Evolutionary conservation across 2,113 vertebrate genomes (phyloP).

Genomic region (Saccopteryx leptura): DNA sequence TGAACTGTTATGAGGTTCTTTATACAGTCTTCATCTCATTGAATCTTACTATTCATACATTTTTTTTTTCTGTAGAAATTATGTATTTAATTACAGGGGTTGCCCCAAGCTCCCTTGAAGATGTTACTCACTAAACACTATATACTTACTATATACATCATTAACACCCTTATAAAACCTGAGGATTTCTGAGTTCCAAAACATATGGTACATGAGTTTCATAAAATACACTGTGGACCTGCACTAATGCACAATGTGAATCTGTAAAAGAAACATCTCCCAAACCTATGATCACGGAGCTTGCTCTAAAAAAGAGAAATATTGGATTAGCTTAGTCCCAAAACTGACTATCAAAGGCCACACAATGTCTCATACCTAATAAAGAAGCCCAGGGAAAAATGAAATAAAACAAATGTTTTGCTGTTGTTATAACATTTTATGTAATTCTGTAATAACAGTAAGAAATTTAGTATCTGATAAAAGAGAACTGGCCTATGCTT

Average conservation of each 20-base stretch:
- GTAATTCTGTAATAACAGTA: not conserved
- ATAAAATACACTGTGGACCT: not conserved
- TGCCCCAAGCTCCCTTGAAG: not conserved
- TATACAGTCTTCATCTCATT: conserved; percentile 10
- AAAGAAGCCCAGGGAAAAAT: not conserved
- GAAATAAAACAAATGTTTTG: conserved; percentile 30
- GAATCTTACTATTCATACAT: not conserved
- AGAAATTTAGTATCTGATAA: conserved; percentile 15
- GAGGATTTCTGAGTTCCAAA: conserved; percentile 61
- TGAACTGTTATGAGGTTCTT: not conserved
- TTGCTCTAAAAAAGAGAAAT: conserved; percentile 58
- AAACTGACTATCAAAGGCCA: conserved; percentile 57
- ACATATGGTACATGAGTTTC: not conserved
- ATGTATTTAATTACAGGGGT: not conserved
- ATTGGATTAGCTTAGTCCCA: not conserved
- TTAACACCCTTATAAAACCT: conserved; percentile 1
- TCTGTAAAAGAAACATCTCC: not conserved
- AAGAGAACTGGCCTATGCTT: not conserved
- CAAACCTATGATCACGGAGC: not conserved
- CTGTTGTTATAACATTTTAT: conserved; percentile 24
- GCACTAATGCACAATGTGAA: conserved; percentile 6
- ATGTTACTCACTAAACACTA: conserved; percentile 49
- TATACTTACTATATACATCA: not conserved
- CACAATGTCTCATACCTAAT: not conserved
- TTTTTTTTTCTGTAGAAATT: conserved; percentile 35